A percentile compares a stretch with the other conserved stretches of the same genome.
These are phyloP conservation scores for Hippocampus zosterae DNA, from an alignment of 2,113 vertebrate genomes.

Conservation along the genomic window DNA sequence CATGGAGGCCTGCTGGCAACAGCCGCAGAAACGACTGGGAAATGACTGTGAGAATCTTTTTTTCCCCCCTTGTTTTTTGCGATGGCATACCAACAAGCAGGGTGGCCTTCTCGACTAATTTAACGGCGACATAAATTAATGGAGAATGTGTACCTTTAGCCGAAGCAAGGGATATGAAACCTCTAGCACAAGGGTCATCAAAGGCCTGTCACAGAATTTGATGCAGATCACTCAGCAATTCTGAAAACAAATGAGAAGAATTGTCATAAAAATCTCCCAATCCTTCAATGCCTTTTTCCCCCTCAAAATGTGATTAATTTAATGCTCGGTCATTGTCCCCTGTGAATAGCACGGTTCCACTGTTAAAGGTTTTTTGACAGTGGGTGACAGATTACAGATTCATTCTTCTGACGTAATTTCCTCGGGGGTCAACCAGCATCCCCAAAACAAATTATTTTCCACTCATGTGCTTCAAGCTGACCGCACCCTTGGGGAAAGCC, in stretches of 20 bases:
- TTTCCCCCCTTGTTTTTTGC: neutral
- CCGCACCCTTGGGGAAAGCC: neutral
- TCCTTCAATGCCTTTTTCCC: too few relatives aligned
- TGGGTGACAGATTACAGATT: neutral
- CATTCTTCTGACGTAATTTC: neutral
- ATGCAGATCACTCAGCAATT: neutral
- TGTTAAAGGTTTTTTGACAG: neutral
- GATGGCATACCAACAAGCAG: slow-evolving; percentile 20
- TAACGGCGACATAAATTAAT: neutral
- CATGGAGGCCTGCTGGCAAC: slow-evolving; percentile 39
- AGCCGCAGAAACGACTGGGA: slow-evolving; percentile 30
- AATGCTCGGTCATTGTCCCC: too few relatives aligned
- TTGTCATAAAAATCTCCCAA: neutral
- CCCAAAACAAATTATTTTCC: too few relatives aligned
- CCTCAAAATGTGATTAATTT: too few relatives aligned
- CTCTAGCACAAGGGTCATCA: neutral
- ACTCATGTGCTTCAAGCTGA: neutral
- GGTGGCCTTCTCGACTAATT: neutral
- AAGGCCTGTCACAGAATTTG: neutral
- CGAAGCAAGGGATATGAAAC: neutral
- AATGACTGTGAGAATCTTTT: slow-evolving; percentile 42
- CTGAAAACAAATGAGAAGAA: neutral
- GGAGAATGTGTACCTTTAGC: neutral
- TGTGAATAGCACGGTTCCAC: neutral
- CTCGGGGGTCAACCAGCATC: neutral